phyloP scores from a whole-genome alignment of 2,888 invertebrate species.

The Sarcophaga subvicina region DNA sequence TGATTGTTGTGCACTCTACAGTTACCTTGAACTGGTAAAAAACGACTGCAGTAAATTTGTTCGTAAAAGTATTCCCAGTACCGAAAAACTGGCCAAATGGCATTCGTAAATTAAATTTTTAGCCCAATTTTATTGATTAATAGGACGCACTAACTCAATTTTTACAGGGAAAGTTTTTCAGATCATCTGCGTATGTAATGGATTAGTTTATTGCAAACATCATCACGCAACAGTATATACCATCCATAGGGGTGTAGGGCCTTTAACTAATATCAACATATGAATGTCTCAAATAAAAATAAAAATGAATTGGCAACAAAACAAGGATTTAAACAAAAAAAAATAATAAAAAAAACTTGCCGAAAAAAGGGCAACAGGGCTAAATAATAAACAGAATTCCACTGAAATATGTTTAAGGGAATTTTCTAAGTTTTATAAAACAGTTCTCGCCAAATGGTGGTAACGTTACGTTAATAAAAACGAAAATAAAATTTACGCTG shows the following conservation, averaged over 20 bases:
- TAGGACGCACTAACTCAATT: too few species aligned
- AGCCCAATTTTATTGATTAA: too few species aligned
- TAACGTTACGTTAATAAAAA: conserved; percentile 32
- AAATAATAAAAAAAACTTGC: not conserved
- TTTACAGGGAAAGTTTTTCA: too few species aligned
- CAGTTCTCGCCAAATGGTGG: conserved; percentile 42
- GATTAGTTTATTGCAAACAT: too few species aligned
- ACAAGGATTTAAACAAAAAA: conserved; percentile 22
- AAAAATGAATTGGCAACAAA: not conserved
- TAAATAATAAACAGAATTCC: not conserved
- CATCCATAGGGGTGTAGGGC: not conserved
- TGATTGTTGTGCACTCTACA: too few species aligned
- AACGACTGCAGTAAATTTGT: too few species aligned
- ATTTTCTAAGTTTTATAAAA: conserved; percentile 29
- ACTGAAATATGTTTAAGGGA: not conserved
- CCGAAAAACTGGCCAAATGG: too few species aligned
- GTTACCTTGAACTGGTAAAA: too few species aligned
- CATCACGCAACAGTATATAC: not conserved
- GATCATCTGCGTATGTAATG: too few species aligned
- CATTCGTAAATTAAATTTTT: too few species aligned
- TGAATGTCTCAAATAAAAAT: conserved; percentile 25
- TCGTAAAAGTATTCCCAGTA: too few species aligned
- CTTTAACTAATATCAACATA: conserved; percentile 2
- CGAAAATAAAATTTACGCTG: not conserved
- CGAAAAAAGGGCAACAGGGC: not conserved